Percentiles rank a stretch among this genome's conserved stretches.
Conservation (phyloP, 2,888 invertebrate species). For the Sarcophaga carnaria region DNA sequence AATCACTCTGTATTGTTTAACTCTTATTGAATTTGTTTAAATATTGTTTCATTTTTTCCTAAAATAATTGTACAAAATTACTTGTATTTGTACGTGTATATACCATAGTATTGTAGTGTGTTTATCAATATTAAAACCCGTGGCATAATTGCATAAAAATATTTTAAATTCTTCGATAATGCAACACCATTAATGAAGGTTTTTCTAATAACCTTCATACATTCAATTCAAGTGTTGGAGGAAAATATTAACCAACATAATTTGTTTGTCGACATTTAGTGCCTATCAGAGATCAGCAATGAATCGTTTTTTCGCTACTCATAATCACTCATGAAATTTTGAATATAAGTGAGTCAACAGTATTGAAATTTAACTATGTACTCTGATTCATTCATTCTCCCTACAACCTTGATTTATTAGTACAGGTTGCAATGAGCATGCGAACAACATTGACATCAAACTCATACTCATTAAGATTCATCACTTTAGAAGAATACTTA, state of each 20-base stretch:
- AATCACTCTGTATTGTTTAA: background rate
- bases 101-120: background rate
- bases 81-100: too few relatives aligned
- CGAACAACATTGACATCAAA: too few relatives aligned
- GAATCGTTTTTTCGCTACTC: too few relatives aligned
- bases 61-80: too few relatives aligned
- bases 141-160: slow-evolving; percentile 19
- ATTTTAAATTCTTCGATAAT: slow-evolving; percentile 1
- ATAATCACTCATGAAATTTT: too few relatives aligned
- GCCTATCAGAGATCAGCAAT: background rate
- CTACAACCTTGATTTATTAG: too few relatives aligned
- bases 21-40: background rate
- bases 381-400: too few relatives aligned
- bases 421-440: too few relatives aligned
- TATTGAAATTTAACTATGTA: too few relatives aligned
- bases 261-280: slow-evolving; percentile 31
- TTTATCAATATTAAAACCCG: background rate
- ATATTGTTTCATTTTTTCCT: background rate
- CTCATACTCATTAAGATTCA: too few relatives aligned
- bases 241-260: background rate
- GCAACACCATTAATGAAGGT: slow-evolving; percentile 44
- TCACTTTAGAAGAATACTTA: too few relatives aligned
- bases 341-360: too few relatives aligned
- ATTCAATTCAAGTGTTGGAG: background rate
- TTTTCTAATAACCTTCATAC: slow-evolving; percentile 5